Conservation (phyloP, 1,140 invertebrate genomes). For the Ceratosolen fusciceps region DNA sequence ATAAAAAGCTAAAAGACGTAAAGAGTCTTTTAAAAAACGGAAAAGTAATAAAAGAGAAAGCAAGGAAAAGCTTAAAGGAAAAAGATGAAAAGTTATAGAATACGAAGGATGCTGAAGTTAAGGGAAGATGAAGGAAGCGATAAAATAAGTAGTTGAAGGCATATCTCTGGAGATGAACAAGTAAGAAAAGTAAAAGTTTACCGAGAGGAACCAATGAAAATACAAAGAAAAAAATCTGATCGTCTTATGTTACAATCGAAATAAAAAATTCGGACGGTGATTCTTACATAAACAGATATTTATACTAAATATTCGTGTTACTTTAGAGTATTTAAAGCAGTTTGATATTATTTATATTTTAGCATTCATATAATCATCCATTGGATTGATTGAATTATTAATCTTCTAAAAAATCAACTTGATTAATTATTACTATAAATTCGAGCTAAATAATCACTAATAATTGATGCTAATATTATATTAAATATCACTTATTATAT, state of each 20-base stretch:
- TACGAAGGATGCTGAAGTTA: slow-evolving; percentile 21
- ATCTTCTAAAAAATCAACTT: no score
- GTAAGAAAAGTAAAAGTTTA: slow-evolving; percentile 39
- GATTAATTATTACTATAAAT: no score
- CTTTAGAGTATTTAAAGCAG: no score
- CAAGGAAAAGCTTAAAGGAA: slow-evolving; percentile 31
- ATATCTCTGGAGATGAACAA: slow-evolving; percentile 17
- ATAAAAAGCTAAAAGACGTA: slow-evolving; percentile 48
- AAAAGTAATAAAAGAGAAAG: slow-evolving; percentile 41
- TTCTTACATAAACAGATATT: slow-evolving; percentile 1
- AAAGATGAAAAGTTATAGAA: slow-evolving; percentile 45
- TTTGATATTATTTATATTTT: no score
- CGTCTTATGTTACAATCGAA: neutral
- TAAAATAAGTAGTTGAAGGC: slow-evolving; percentile 34
- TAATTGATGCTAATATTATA: no score
- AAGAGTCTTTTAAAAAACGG: slow-evolving; percentile 45
- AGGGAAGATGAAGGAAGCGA: neutral
- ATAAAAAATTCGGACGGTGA: slow-evolving; percentile 19
- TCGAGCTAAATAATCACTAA: no score
- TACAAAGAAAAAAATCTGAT: neutral
- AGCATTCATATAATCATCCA: no score
- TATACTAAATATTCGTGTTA: no score
- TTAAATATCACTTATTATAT: no score
- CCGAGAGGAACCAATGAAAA: slow-evolving; percentile 16
- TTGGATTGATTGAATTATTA: no score